Conservation (phyloP, 2,888 invertebrate species). For the Tetranychus truncatus region DNA sequence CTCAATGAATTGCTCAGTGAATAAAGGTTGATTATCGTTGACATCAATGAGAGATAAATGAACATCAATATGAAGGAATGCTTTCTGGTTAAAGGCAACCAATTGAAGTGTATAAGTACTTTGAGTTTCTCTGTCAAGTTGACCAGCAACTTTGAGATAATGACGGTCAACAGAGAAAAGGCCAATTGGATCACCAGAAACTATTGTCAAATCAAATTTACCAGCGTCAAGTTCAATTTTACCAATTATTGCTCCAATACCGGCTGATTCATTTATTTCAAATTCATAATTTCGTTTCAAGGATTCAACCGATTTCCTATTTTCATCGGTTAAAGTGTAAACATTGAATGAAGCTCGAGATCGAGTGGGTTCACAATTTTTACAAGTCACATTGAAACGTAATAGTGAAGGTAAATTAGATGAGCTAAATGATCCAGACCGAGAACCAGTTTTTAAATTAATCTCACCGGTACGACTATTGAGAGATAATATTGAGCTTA, state of each 20-base stretch:
- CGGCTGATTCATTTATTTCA: background rate
- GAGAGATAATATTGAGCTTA: background rate
- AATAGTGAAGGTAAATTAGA: conserved; percentile 2
- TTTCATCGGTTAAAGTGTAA: background rate
- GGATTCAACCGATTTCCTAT: background rate
- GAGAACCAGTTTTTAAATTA: background rate
- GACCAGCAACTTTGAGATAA: background rate
- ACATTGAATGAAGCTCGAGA: background rate
- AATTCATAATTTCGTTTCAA: background rate
- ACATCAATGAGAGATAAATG: conserved; percentile 42
- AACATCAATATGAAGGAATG: conserved; percentile 43
- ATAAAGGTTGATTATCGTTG: conserved; percentile 76
- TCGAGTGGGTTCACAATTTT: background rate
- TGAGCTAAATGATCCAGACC: too few species aligned
- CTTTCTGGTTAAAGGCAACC: conserved; percentile 9
- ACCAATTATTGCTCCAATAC: too few species aligned
- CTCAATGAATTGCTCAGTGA: conserved; percentile 54
- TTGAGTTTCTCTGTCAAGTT: conserved; percentile 10
- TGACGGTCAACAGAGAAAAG: conserved; percentile 10
- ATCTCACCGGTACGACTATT: conserved; percentile 11
- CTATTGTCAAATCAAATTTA: conserved; percentile 11
- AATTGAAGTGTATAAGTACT: conserved; percentile 9
- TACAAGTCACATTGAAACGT: conserved; percentile 1
- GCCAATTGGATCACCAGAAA: conserved; percentile 14
- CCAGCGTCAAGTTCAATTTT: background rate